These are phyloP conservation scores for Ennomos fuscantarius DNA, from an alignment of 2,888 invertebrate genomes.

Conservation along the genomic window DNA sequence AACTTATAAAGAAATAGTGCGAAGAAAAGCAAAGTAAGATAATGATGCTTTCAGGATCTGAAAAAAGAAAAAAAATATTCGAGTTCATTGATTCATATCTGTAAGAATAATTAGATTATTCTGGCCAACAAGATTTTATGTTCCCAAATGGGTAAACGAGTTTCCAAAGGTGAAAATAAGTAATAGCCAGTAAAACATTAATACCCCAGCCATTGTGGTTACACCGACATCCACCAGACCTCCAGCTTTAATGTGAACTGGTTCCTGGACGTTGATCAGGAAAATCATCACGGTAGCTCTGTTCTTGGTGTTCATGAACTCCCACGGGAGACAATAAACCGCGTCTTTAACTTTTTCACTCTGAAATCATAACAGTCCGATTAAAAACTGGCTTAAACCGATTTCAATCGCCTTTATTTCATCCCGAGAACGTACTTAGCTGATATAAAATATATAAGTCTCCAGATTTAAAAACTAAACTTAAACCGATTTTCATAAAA, in stretches of 20 bases:
- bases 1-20: conserved; percentile 14
- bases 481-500: too few species aligned
- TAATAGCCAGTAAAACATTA: not conserved
- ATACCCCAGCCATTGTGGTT: conserved; percentile 44
- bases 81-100: too few species aligned
- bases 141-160: too few species aligned
- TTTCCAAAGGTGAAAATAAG: too few species aligned
- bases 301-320: conserved; percentile 43
- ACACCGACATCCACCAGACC: conserved; percentile 45
- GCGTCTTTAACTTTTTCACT: conserved; percentile 41
- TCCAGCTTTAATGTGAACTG: conserved; percentile 42
- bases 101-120: too few species aligned
- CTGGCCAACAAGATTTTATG: too few species aligned
- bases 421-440: too few species aligned
- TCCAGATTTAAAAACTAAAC: too few species aligned
- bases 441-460: too few species aligned
- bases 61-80: too few species aligned
- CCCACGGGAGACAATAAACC: conserved; percentile 47
- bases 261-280: conserved; percentile 41
- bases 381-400: too few species aligned
- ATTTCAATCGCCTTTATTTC: too few species aligned
- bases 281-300: conserved; percentile 36
- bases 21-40: conserved; percentile 46
- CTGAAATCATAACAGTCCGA: conserved; percentile 33
- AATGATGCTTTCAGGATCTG: conserved; percentile 48